phyloP scores from a whole-genome alignment of 2,113 vertebrate genomes.

The Alosa alosa region DNA sequence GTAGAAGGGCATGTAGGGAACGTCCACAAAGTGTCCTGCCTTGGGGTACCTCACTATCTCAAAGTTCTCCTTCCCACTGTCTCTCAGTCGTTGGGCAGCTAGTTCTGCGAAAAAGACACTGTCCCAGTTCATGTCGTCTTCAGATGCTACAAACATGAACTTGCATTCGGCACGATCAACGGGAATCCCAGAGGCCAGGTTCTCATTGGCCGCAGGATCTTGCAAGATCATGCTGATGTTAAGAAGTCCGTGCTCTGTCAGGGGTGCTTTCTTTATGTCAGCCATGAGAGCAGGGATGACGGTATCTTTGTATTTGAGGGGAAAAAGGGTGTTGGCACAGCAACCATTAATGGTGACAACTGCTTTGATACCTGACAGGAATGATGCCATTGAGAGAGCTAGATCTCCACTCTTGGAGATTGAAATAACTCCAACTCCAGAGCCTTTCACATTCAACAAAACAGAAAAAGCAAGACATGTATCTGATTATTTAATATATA shows the following conservation, averaged over 20 bases:
- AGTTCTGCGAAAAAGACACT: conserved; percentile 73
- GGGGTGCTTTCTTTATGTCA: conserved; percentile 31
- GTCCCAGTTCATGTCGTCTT: conserved; percentile 88
- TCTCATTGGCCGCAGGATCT: conserved; percentile 62
- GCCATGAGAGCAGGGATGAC: conserved; percentile 66
- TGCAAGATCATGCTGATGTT: conserved; percentile 68
- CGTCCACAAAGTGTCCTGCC: conserved; percentile 86
- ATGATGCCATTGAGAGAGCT: neutral
- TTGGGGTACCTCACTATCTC: conserved; percentile 77
- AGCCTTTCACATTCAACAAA: neutral
- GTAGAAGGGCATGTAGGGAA: conserved; percentile 80
- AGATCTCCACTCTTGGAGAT: neutral
- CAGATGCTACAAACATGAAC: conserved; percentile 81
- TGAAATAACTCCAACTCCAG: neutral
- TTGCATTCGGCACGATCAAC: conserved; percentile 77
- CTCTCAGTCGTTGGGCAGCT: conserved; percentile 70
- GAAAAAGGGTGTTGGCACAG: neutral
- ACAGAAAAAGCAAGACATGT: neutral
- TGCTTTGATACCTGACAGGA: neutral
- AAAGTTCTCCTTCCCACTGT: conserved; percentile 74
- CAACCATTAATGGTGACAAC: neutral
- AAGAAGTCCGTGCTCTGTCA: conserved; percentile 62
- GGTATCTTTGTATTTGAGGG: neutral
- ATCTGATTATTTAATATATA: neutral
- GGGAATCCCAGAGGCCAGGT: conserved; percentile 74